Evolutionary conservation across 92 coral and sea anemone species (phyloP).

Genomic region (Parazoanthus atlanticus): DNA sequence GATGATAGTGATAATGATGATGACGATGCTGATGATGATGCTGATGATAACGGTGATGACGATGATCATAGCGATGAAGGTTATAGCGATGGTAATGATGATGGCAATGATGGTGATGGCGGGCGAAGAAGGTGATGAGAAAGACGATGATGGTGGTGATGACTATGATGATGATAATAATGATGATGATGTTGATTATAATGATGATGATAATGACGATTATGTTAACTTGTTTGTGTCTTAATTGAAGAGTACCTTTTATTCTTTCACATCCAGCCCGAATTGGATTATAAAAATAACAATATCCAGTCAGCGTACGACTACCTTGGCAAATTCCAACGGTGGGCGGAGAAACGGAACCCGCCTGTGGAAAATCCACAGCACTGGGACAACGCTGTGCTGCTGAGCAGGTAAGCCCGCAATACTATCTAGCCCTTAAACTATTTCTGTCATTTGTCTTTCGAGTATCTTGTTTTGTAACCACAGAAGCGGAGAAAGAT

Average conservation of each 20-base stretch:
- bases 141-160: not conserved
- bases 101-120: too few species aligned
- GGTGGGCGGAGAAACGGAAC: conserved; percentile 62
- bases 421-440: not conserved
- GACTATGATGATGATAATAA: too few species aligned
- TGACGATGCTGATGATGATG: too few species aligned
- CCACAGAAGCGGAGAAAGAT: not conserved
- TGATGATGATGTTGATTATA: not conserved
- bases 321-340: conserved; percentile 45
- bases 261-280: conserved; percentile 52
- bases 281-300: conserved; percentile 60
- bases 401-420: conserved; percentile 67
- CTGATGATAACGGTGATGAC: too few species aligned
- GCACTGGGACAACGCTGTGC: conserved; percentile 74
- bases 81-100: too few species aligned
- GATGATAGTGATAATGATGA: too few species aligned
- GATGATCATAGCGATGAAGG: too few species aligned
- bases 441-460: not conserved
- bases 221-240: not conserved
- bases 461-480: not conserved
- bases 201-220: not conserved
- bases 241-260: not conserved
- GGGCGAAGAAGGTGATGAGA: not conserved
- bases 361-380: conserved; percentile 50
- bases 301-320: conserved; percentile 52